Evolutionary conservation across 2,888 invertebrate genomes (phyloP).

Genomic region (Heteropelma amictum): DNA sequence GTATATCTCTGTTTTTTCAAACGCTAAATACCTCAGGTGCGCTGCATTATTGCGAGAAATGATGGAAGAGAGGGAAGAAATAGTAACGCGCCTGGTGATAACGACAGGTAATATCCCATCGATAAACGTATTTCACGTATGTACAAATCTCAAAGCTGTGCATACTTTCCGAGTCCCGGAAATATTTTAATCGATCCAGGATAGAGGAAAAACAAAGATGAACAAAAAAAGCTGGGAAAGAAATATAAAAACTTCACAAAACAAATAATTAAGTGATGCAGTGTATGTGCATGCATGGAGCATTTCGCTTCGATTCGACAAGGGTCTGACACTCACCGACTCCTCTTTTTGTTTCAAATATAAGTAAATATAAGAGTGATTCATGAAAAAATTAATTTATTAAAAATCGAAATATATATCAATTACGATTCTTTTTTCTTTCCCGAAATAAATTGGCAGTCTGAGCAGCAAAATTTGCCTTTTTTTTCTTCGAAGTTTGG

Average conservation of each 20-base stretch:
- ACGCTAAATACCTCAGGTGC: conserved; percentile 55
- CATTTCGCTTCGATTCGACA: too few species aligned
- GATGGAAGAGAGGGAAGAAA: conserved; percentile 18
- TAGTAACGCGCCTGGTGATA: conserved; percentile 60
- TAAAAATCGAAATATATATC: too few species aligned
- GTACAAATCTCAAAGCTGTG: conserved; percentile 57
- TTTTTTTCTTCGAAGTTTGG: too few species aligned
- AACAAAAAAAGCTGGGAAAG: conserved; percentile 4
- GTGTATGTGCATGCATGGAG: conserved; percentile 40
- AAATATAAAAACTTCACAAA: conserved; percentile 31
- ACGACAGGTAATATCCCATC: conserved; percentile 54
- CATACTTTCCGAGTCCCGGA: conserved; percentile 45
- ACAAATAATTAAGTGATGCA: conserved; percentile 41
- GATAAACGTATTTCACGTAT: conserved; percentile 55
- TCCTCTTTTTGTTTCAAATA: too few species aligned
- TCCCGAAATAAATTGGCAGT: too few species aligned
- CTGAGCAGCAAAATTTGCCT: too few species aligned
- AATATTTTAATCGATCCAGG: conserved; percentile 46
- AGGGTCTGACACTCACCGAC: too few species aligned
- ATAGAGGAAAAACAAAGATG: conserved; percentile 17
- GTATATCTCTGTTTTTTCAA: conserved; percentile 52
- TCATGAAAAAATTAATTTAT: too few species aligned
- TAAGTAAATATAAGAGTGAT: too few species aligned
- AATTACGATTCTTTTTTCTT: too few species aligned
- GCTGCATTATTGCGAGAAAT: conserved; percentile 63